Evolutionary conservation across 1,140 invertebrate species (phyloP), one percentile per base, ranked within the genome.

Genomic region (Aphaenogaster floridana): DNA sequence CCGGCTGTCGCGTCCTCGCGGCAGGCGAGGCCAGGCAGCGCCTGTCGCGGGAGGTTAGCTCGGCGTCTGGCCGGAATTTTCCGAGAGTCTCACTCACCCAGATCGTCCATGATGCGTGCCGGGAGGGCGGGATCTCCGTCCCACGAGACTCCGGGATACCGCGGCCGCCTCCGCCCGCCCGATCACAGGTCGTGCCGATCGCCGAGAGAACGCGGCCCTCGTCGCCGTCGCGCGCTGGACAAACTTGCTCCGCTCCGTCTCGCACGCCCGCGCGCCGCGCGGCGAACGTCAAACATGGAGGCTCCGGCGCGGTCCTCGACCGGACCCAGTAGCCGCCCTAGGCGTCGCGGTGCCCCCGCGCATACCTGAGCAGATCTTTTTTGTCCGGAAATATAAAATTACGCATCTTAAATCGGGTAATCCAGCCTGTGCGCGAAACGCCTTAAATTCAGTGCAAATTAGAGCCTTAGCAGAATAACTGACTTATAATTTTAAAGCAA

Each of bases 81-180:
- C 2, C 28, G 13, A 8, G 11, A 59, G 28, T 11, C 54, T 76
- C 83, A 91, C 91, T 92, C 86, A 93, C 93, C 93, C 63, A 94
- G 80, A 88, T 94, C 93, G 74, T 94, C 93, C 93, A 94, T 94
- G 42, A 76, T 91, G 54, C 39, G 34, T 28, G 52, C 61, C 45
- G 13, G 34, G 54, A 9, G 3, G 15, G 15, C n/a, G 21, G n/a
- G 21, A 21, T 21, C 54, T 15, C 64, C 34, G 61, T 45, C 13
- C 34, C 36, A 34, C 66, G 45, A 52, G 64, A 34, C 52, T 52
- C 64, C 45, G 1, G 2, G 4, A 28, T 36, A 64, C 3, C 15
- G 57, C 36, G 9, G 17, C 6, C n/a, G 21, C 39, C 15, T n/a
- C n/a, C 54, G 39, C 15, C 15, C 59, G 15, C 8, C 36, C 13